Evolutionary conservation across 2,888 invertebrate genomes (phyloP).

Genomic region (Syrphus vitripennis): DNA sequence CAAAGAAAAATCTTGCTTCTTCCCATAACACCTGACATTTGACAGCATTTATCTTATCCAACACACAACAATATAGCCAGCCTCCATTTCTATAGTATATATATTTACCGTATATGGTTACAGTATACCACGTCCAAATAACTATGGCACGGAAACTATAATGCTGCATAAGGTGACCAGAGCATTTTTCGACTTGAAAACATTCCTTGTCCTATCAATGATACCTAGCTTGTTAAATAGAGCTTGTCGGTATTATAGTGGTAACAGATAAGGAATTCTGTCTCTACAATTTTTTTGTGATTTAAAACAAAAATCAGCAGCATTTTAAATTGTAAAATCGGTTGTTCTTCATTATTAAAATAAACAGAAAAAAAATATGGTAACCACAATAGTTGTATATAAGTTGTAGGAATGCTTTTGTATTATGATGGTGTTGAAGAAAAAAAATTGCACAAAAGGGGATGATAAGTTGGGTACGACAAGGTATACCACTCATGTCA

Average conservation of each 20-base stretch:
- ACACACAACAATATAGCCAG: constrained; percentile 9
- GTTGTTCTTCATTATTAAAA: too few species aligned
- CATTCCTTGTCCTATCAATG: too few species aligned
- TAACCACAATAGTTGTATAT: neutral
- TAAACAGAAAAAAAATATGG: neutral
- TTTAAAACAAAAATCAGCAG: too few species aligned
- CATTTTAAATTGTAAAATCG: too few species aligned
- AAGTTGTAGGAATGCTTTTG: constrained; percentile 31
- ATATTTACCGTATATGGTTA: neutral
- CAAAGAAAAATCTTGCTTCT: neutral
- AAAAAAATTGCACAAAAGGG: neutral
- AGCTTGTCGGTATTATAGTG: too few species aligned
- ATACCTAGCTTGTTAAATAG: too few species aligned
- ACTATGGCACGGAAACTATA: constrained; percentile 4
- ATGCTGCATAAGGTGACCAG: neutral
- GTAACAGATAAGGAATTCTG: too few species aligned
- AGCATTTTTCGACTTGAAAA: too few species aligned
- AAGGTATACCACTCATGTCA: constrained; percentile 38
- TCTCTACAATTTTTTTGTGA: too few species aligned
- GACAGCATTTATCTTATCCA: neutral
- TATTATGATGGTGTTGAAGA: constrained; percentile 15
- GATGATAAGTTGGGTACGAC: constrained; percentile 24
- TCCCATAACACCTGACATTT: constrained; percentile 31
- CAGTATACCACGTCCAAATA: constrained; percentile 12
- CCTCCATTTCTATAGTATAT: neutral